phyloP scores from a whole-genome alignment of 2,888 invertebrate species.

The Tryphoninae sp. region DNA sequence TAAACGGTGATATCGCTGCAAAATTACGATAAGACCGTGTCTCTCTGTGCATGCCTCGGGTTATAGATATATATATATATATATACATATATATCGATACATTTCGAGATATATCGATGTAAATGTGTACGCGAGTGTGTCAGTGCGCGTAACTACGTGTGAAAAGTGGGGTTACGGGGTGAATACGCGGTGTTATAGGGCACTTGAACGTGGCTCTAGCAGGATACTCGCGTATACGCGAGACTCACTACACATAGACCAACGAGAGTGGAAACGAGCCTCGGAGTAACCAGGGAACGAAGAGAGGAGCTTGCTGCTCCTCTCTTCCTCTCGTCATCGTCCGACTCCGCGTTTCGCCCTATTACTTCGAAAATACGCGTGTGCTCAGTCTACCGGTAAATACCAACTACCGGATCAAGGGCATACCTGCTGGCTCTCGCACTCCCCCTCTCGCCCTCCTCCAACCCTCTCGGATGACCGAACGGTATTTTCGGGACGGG shows the following conservation, averaged over 20 bases:
- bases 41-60: not conserved
- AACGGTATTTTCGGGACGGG: slow-evolving; percentile 60
- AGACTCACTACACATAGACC: slow-evolving; percentile 5
- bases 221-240: not conserved
- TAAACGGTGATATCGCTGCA: slow-evolving; percentile 60
- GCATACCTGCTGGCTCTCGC: slow-evolving; percentile 12
- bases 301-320: not conserved
- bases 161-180: slow-evolving; percentile 37
- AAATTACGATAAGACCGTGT: slow-evolving; percentile 57
- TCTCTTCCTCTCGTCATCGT: slow-evolving; percentile 25
- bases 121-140: not conserved
- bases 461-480: not conserved
- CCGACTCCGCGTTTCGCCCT: slow-evolving; percentile 24
- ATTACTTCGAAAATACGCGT: slow-evolving; percentile 51
- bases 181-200: slow-evolving; percentile 42
- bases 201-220: slow-evolving; percentile 44
- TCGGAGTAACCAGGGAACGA: not conserved
- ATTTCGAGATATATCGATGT: slow-evolving; percentile 3
- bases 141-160: slow-evolving; percentile 32
- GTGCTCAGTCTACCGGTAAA: slow-evolving; percentile 61
- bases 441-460: not conserved
- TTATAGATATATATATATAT: not conserved
- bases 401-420: slow-evolving; percentile 63
- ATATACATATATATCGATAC: not conserved
- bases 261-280: slow-evolving; percentile 35